These are phyloP conservation scores for Grantiella picta DNA, from an alignment of 2,113 vertebrate genomes.

Conservation along the genomic window DNA sequence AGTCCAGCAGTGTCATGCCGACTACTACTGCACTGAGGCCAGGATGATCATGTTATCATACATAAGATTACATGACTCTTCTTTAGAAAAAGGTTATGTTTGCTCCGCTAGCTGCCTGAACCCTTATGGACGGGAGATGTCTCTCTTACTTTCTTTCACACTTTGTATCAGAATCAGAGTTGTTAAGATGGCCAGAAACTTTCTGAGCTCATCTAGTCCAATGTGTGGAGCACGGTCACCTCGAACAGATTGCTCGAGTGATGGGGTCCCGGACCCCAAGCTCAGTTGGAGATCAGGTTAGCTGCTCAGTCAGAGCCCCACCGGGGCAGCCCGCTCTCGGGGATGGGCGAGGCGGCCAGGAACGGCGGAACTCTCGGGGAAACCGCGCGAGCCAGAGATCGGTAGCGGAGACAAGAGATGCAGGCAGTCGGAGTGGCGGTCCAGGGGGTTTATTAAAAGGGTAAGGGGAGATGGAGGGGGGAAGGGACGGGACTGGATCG, in stretches of 20 bases:
- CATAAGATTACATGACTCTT: background rate
- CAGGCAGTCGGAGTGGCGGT: too few relatives aligned
- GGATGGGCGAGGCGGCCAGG: too few relatives aligned
- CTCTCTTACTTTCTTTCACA: background rate
- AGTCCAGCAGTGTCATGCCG: background rate
- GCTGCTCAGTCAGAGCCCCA: too few relatives aligned
- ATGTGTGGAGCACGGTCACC: background rate
- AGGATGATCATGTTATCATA: background rate
- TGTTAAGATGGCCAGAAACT: background rate
- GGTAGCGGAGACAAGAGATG: too few relatives aligned
- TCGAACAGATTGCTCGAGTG: rapidly evolving
- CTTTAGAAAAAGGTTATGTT: background rate
- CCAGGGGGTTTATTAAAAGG: too few relatives aligned
- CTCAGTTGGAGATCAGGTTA: too few relatives aligned
- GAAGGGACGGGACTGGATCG: too few relatives aligned
- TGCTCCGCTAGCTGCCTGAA: background rate
- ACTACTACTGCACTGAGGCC: background rate
- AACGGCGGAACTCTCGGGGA: too few relatives aligned
- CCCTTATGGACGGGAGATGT: background rate
- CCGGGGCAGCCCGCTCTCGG: too few relatives aligned
- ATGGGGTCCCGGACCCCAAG: too few relatives aligned
- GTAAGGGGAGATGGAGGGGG: too few relatives aligned
- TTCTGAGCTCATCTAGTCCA: background rate
- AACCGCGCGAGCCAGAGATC: too few relatives aligned
- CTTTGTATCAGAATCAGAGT: background rate